Evolutionary conservation across 2,888 invertebrate genomes (phyloP), one percentile per base, ranked within the genome.

Genomic region (Glyphotaelius pellucidus): DNA sequence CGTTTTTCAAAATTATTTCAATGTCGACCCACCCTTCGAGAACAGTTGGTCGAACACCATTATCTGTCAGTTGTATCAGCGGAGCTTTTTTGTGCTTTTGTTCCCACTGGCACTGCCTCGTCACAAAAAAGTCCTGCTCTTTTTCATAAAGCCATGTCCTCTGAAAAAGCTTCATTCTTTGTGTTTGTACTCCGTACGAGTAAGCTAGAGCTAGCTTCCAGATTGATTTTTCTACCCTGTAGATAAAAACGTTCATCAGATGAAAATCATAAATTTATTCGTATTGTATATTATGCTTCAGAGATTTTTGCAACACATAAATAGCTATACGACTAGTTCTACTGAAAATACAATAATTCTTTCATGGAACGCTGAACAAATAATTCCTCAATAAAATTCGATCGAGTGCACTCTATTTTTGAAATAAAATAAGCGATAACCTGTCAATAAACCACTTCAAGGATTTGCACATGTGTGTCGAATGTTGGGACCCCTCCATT

Each of bases 121-220:
- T 32, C 80, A 80, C 80, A 89, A 89, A 89, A n/a, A 89, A 89
- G 89, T 47, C 38, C 52, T 88, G 25, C 67, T 31, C 25, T 89
- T 85, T 67, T 84, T 85, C 25, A 84, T 80, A 90, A 85, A 90
- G 32, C 83, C 35, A 30, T 79, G 84, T 79, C 67, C 85, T 31
- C 90, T 90, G 85, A 79, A 90, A 89, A 79, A n/a, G 90, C 90
- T 90, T 67, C 80, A 84, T 90, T 90, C 85, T 67, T 52, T 90
- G 84, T 85, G 32, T 81, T 81, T 32, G 81, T 15, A 81, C 67
- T 81, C 31, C 14, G 32, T 11, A 31, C 81, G 2, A 32, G 81
- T 32, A 30, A 5, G 32, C 14, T 80, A 80, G 31, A n/a, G 80
- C 11, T 52, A 52, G n/a, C 5, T n/a, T 67, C 67, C 9, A 52